Evolutionary conservation across 2,888 invertebrate genomes (phyloP).

Genomic region (Lapara coniferarum): DNA sequence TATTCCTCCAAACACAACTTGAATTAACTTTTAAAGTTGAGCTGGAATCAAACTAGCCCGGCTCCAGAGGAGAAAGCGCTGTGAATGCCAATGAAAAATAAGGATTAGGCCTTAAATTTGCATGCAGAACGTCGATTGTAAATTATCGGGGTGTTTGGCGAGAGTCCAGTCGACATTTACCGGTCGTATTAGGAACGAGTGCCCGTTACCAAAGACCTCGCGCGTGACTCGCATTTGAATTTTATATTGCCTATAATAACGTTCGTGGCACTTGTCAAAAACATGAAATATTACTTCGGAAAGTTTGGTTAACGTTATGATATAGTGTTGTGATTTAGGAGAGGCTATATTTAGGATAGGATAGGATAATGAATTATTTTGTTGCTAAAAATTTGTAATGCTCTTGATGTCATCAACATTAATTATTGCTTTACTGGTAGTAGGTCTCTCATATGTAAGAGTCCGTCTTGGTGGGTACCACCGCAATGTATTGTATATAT

Average conservation of each 20-base stretch:
- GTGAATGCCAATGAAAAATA: slow-evolving; percentile 57
- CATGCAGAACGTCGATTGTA: slow-evolving; percentile 67
- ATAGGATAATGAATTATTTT: too few relatives aligned
- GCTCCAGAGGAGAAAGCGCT: slow-evolving; percentile 35
- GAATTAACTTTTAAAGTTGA: slow-evolving; percentile 3
- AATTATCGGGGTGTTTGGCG: slow-evolving; percentile 73
- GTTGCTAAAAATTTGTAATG: too few relatives aligned
- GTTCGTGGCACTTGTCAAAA: slow-evolving; percentile 36
- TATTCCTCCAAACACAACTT: not conserved
- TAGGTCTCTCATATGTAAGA: too few relatives aligned
- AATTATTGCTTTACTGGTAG: too few relatives aligned
- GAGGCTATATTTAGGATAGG: not conserved
- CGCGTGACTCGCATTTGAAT: slow-evolving; percentile 56
- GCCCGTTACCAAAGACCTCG: slow-evolving; percentile 46
- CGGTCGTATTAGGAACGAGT: slow-evolving; percentile 56
- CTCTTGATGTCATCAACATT: too few relatives aligned
- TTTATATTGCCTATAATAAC: slow-evolving; percentile 39
- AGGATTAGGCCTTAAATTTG: slow-evolving; percentile 65
- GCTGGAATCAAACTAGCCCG: slow-evolving; percentile 13
- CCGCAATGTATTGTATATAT: too few relatives aligned
- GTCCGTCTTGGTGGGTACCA: too few relatives aligned
- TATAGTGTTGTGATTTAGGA: not conserved
- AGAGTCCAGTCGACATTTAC: slow-evolving; percentile 63
- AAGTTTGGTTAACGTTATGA: not conserved
- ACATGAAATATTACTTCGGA: slow-evolving; percentile 24